Evolutionary conservation across 1,140 invertebrate genomes (phyloP).

Genomic region (Phthorimaea operculella): DNA sequence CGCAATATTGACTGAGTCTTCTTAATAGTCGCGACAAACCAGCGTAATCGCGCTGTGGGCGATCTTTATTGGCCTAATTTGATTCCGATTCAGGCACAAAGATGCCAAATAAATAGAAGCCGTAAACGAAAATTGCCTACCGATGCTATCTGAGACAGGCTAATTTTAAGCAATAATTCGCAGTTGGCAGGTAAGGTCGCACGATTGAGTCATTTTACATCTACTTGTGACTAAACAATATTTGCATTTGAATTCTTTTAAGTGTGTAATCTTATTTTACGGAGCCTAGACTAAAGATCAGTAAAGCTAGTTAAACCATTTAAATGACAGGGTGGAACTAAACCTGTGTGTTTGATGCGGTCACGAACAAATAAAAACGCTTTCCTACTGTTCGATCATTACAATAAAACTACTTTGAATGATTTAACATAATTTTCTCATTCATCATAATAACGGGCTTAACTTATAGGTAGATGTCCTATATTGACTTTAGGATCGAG

Average conservation of each 20-base stretch:
- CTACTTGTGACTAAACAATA: neutral
- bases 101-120: slow-evolving; percentile 13
- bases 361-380: no score
- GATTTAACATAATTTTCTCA: no score
- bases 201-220: neutral
- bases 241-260: neutral
- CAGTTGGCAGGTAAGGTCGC: neutral
- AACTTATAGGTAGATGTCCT: no score
- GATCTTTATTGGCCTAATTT: slow-evolving; percentile 41
- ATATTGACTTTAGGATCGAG: no score
- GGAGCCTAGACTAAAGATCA: no score
- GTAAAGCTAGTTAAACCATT: no score
- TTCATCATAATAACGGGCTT: no score
- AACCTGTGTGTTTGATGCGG: no score
- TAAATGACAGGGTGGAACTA: no score
- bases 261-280: no score
- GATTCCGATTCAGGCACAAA: slow-evolving; percentile 32
- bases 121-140: neutral
- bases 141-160: neutral
- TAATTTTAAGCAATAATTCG: neutral
- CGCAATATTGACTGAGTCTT: slow-evolving; percentile 43
- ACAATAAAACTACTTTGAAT: no score
- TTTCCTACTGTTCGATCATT: no score
- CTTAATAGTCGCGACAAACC: slow-evolving; percentile 40
- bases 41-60: slow-evolving; percentile 35